Base-by-base conservation (phyloP, 30 jellyfish, hydroid and myxozoan species). In the Pseudorhiza aurosa region DNA sequence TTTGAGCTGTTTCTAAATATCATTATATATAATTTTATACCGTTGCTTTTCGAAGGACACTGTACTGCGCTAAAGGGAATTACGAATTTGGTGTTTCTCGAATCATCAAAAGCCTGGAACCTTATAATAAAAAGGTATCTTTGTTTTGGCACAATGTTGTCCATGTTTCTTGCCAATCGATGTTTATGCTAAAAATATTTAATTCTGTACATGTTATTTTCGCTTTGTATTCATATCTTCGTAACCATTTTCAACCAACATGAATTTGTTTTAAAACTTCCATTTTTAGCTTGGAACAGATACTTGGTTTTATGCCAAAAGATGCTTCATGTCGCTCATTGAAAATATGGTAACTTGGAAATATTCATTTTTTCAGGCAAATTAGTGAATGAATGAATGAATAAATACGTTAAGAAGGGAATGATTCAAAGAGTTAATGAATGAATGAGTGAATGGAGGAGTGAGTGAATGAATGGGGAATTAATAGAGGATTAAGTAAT, bases 41-140 rank as follows among this genome's bases (percentile, higher is more conserved):
- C n/a, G n/a, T 46, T 29, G 26, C 33, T 40, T 79, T 4, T 82
- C 67, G 15, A 59, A 91, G 98, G 42, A 91, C 98, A 7, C 51
- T 91, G 42, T 91, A 91, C 57, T 91, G 98, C 47, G 94, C 98
- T 7, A 91, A 91, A 84, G 98, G 98, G 32, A 91, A 91, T 57
- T 91, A 91, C 36, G 98, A 91, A 44, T 91, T 91, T 79, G 98
- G 98, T 31, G 85, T 91, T 12, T 91, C 98, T 30, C 74, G 98
- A 31, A 80, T 91, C 57, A 91, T 91, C 24, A 91, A 91, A 71
- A 91, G 98, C 50, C 60, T 91, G 64, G 98, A 91, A 65, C 98
- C 98, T 0, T 91, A 91, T 56, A 67, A 68, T 30, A 91, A 91
- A 40, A 91, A 91, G 96, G 98, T 91, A 49, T 3, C 65, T 42